Evolutionary conservation across 2,888 invertebrate genomes (phyloP).

Genomic region (Sesia apiformis): DNA sequence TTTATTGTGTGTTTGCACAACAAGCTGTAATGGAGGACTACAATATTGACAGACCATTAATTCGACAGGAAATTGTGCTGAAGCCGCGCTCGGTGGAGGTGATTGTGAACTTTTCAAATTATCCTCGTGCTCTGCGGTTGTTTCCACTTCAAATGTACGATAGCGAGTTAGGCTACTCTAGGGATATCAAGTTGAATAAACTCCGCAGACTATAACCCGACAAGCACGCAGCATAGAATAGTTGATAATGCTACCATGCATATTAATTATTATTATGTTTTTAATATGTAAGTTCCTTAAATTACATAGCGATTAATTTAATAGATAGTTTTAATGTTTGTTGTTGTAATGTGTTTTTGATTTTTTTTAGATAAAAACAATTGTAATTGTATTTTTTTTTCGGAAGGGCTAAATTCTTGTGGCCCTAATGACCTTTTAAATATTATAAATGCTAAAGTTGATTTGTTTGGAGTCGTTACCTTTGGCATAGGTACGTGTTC

Average conservation of each 20-base stretch:
- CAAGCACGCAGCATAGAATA: constrained; percentile 1
- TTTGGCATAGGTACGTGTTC: no score
- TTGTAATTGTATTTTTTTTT: not conserved
- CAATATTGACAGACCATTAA: constrained; percentile 74
- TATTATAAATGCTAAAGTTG: no score
- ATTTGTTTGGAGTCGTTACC: no score
- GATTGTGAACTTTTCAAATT: constrained; percentile 74
- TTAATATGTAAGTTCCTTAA: no score
- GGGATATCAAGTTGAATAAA: constrained; percentile 34
- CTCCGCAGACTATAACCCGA: constrained; percentile 19
- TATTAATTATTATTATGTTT: no score
- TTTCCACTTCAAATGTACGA: constrained; percentile 49
- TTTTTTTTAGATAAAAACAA: not conserved
- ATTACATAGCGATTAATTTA: no score
- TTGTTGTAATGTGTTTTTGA: not conserved
- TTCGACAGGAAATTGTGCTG: constrained; percentile 72
- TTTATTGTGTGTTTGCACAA: constrained; percentile 64
- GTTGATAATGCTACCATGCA: no score
- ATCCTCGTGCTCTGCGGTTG: constrained; percentile 52
- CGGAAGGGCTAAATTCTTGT: not conserved
- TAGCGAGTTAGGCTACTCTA: constrained; percentile 7
- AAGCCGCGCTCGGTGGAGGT: constrained; percentile 57
- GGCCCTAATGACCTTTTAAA: no score
- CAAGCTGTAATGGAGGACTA: constrained; percentile 64
- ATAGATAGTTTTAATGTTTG: no score